These are phyloP conservation scores for Harpalus rubripes DNA, from an alignment of 2,888 invertebrate species.

Conservation along the genomic window DNA sequence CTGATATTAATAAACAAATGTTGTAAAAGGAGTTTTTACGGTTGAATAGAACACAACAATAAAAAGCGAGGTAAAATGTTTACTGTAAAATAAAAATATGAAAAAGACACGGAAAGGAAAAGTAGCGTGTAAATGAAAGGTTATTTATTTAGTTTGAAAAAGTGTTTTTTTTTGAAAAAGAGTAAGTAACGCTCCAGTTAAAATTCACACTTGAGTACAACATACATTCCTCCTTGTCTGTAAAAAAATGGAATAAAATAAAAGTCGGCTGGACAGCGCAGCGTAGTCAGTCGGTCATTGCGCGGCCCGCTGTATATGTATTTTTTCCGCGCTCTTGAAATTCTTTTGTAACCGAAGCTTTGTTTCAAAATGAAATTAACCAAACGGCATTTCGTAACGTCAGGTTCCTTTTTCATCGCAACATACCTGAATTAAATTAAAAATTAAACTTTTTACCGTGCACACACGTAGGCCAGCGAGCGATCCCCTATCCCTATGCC, in stretches of 20 bases:
- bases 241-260: constrained; percentile 52
- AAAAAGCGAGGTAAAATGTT: no score
- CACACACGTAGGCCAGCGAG: neutral
- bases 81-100: no score
- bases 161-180: no score
- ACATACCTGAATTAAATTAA: constrained; percentile 67
- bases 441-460: constrained; percentile 64
- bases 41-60: no score
- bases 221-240: constrained; percentile 29
- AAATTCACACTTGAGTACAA: constrained; percentile 25
- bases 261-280: constrained; percentile 29
- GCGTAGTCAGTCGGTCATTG: constrained; percentile 52
- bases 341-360: constrained; percentile 66
- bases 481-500: neutral
- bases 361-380: constrained; percentile 67
- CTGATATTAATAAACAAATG: no score
- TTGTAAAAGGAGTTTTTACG: no score
- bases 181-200: constrained; percentile 4
- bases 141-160: no score
- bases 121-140: no score
- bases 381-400: constrained; percentile 66
- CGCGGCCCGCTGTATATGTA: constrained; percentile 53
- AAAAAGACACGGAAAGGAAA: no score
- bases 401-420: constrained; percentile 65
- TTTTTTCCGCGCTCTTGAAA: constrained; percentile 66